Conservation (phyloP, 2,888 invertebrate genomes). For the Drosophila histrio region DNA sequence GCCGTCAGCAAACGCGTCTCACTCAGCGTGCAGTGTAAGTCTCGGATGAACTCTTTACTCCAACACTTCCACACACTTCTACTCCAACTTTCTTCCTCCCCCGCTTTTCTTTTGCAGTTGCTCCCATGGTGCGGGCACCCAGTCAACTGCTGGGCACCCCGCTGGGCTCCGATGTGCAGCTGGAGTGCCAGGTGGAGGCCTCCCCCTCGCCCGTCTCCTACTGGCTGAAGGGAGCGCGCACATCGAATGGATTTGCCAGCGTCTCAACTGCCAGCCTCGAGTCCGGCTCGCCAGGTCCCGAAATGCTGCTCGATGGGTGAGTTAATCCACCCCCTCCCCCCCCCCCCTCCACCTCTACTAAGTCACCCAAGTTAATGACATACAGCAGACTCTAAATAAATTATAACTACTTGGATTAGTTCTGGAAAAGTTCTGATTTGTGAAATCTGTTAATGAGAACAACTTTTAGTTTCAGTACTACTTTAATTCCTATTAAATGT, state of each 20-base stretch:
- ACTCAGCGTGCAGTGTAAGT: conserved; percentile 95
- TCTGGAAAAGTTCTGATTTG: too few species aligned
- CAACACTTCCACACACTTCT: background rate
- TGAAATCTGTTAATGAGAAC: too few species aligned
- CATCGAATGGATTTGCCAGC: conserved; percentile 81
- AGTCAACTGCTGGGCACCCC: conserved; percentile 95
- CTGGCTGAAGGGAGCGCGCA: conserved; percentile 84
- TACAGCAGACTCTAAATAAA: background rate
- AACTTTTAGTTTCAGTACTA: too few species aligned
- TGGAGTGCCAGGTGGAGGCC: conserved; percentile 95
- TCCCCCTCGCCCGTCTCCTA: conserved; percentile 87
- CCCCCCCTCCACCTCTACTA: background rate
- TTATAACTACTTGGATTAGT: too few species aligned
- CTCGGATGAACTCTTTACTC: background rate
- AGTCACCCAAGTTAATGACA: too few species aligned
- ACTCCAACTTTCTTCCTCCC: background rate
- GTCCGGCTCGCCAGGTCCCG: conserved; percentile 84
- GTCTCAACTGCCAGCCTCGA: conserved; percentile 79
- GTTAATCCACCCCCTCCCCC: too few species aligned
- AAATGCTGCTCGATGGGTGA: conserved; percentile 94
- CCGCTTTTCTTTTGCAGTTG: conserved; percentile 86
- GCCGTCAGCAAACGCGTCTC: conserved; percentile 95
- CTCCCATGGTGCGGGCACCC: conserved; percentile 94
- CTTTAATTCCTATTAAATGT: too few species aligned
- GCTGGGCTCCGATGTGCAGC: conserved; percentile 92